A percentile compares a stretch with the other conserved stretches of the same genome.
Evolutionary conservation across 2,888 invertebrate species (phyloP).

Genomic region (Dolichomitus sp.): DNA sequence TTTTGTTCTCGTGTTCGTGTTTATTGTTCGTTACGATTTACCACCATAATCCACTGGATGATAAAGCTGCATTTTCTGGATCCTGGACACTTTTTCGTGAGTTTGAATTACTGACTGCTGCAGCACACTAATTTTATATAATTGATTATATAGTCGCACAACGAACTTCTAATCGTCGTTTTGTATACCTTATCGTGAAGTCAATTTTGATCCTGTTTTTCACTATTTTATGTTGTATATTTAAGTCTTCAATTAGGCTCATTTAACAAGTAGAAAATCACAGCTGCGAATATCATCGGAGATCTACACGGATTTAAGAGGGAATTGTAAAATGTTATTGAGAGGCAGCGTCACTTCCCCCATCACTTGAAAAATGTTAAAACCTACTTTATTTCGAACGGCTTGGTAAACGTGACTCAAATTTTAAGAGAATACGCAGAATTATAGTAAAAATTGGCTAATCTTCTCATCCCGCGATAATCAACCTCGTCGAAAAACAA

Average conservation of each 20-base stretch:
- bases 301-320: not conserved
- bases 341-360: too few species aligned
- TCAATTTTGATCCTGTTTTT: not conserved
- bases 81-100: not conserved
- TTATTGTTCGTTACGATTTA: slow-evolving; percentile 7
- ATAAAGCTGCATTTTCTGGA: slow-evolving; percentile 29
- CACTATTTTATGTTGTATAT: slow-evolving; percentile 12
- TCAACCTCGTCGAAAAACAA: too few species aligned
- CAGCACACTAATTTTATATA: not conserved
- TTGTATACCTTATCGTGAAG: slow-evolving; percentile 4
- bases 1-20: slow-evolving; percentile 13
- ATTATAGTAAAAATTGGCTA: too few species aligned
- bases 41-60: not conserved
- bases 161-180: not conserved
- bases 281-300: not conserved
- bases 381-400: too few species aligned
- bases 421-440: too few species aligned
- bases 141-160: not conserved
- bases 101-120: not conserved
- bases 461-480: too few species aligned
- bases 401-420: too few species aligned
- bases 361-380: too few species aligned
- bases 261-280: not conserved
- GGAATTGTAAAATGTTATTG: not conserved
- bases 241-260: not conserved